A percentile compares a stretch with the other conserved stretches of the same genome.
phyloP scores from a whole-genome alignment of 2,888 invertebrate species.

The Pherbina coryleti region DNA sequence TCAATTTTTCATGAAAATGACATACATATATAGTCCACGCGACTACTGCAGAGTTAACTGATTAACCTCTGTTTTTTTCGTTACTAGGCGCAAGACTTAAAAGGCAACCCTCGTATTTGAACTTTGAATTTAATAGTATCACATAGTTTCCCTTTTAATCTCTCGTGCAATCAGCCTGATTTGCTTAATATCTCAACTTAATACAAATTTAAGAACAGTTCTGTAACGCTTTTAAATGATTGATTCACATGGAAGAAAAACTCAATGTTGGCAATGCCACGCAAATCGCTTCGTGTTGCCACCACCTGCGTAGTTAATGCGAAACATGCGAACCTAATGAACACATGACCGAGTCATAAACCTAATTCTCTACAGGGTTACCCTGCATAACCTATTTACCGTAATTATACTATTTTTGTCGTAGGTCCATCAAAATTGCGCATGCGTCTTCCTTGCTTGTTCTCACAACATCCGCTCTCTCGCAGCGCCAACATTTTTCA shows the following conservation, averaged over 20 bases:
- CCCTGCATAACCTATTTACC: background rate
- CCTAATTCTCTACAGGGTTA: background rate
- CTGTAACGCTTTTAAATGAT: no score
- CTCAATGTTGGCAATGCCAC: conserved; percentile 3
- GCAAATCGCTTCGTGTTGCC: background rate
- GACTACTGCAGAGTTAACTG: no score
- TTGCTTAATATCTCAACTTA: no score
- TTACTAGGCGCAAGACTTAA: no score
- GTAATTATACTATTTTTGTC: conserved; percentile 51
- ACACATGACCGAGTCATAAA: conserved; percentile 16
- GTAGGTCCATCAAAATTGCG: conserved; percentile 45
- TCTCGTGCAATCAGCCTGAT: no score
- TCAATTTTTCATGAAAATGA: no score
- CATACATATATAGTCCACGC: no score
- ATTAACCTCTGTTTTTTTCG: no score
- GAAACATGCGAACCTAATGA: conserved; percentile 15
- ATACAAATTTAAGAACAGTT: no score
- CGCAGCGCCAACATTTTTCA: background rate
- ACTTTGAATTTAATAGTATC: no score
- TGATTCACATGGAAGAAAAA: background rate
- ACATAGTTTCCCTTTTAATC: no score
- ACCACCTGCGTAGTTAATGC: background rate
- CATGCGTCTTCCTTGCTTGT: conserved; percentile 5
- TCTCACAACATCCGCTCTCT: background rate
- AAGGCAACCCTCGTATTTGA: no score